These are phyloP conservation scores for Gymnodraco acuticeps DNA, from an alignment of 2,797 vertebrate species.

Conservation along the genomic window DNA sequence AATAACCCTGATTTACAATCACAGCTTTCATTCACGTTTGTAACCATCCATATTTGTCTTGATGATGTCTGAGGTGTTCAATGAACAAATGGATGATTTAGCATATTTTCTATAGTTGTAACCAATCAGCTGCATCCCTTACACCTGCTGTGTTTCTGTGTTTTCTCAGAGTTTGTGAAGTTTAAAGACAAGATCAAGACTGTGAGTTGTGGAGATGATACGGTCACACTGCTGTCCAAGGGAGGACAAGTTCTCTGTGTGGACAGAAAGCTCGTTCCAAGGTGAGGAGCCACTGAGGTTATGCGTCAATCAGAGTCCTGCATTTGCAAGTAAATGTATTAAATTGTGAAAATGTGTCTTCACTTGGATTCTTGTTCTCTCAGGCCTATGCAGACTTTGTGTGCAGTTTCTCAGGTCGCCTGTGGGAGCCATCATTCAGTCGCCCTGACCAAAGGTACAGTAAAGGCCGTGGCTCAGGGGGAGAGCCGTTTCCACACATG, in stretches of 20 bases:
- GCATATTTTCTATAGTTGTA: no score
- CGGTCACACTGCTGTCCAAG: conserved; percentile 64
- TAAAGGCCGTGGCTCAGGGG: background rate
- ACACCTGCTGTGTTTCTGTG: conserved; percentile 2
- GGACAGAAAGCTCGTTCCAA: conserved; percentile 13
- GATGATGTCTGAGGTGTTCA: no score
- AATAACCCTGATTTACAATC: no score
- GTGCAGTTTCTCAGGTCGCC: conserved; percentile 87
- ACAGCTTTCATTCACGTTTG: no score
- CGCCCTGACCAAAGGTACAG: conserved; percentile 80
- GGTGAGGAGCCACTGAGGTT: conserved; percentile 22
- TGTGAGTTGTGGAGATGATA: conserved; percentile 71
- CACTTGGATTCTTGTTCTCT: background rate
- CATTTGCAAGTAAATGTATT: no score
- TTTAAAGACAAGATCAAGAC: conserved; percentile 53
- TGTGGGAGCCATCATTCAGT: conserved; percentile 91
- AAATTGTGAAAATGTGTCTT: background rate
- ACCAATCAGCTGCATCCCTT: background rate
- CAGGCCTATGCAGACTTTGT: conserved; percentile 77
- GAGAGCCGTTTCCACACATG: no score
- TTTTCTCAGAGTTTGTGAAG: conserved; percentile 48
- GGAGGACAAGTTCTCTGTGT: conserved; percentile 37
- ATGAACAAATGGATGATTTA: no score
- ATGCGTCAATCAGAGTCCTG: background rate
- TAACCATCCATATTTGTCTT: no score